Percentiles rank a stretch among this genome's conserved stretches.
Conservation (phyloP, 2,113 vertebrate species). For the Cinclus cinclus region DNA sequence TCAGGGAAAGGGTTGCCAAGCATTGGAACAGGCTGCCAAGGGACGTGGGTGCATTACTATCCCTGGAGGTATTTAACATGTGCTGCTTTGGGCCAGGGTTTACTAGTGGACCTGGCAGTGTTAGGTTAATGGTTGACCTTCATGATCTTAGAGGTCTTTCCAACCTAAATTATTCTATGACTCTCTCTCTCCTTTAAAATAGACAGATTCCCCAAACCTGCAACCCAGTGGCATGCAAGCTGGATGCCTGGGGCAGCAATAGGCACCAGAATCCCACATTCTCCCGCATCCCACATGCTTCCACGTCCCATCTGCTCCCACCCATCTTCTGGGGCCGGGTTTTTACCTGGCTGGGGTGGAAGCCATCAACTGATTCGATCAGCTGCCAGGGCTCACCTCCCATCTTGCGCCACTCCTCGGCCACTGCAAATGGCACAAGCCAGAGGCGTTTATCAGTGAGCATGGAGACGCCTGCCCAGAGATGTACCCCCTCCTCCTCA, state of each 20-base stretch:
- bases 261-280: rapidly evolving
- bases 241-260: rapidly evolving
- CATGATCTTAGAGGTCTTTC: not conserved
- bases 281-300: not conserved
- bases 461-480: rapidly evolving
- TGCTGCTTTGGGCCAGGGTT: not conserved
- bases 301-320: not conserved
- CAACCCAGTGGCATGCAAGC: rapidly evolving
- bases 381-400: constrained; percentile 77
- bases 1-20: not conserved
- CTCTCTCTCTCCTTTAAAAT: not conserved
- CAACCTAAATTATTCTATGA: not conserved
- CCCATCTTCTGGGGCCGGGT: rapidly evolving
- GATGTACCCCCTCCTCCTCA: not conserved
- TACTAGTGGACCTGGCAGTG: not conserved
- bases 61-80: not conserved
- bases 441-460: not conserved
- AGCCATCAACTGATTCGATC: constrained; percentile 75
- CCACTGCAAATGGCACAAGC: constrained; percentile 34
- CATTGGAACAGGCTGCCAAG: not conserved
- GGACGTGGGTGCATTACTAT: not conserved
- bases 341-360: constrained; percentile 79
- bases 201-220: not conserved
- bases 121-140: not conserved
- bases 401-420: constrained; percentile 61